Percentiles rank a stretch among this genome's conserved stretches.
Conservation (phyloP, 1,140 invertebrate species). For the Aphidius gifuensis region DNA sequence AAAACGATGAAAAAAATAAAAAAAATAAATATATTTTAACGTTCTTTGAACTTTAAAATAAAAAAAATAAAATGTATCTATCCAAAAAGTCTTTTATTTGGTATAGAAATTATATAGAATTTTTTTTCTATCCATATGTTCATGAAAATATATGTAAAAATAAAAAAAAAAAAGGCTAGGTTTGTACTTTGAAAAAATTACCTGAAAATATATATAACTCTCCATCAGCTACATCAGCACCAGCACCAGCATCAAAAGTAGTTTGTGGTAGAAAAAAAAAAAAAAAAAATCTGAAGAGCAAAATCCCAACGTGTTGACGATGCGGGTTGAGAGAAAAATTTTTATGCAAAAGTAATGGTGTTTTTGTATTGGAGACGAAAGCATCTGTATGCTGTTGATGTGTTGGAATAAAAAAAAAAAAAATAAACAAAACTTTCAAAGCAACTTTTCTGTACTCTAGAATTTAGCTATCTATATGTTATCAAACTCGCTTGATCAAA, state of each 20-base stretch:
- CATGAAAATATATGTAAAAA: no score
- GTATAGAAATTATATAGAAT: neutral
- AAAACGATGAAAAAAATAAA: neutral
- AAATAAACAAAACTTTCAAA: conserved; percentile 25
- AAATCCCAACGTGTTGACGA: conserved; percentile 12
- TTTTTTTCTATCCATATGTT: neutral
- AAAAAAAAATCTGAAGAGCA: neutral
- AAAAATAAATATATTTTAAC: neutral
- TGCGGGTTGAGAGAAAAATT: conserved; percentile 11
- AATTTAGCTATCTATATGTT: conserved; percentile 6
- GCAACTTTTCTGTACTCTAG: conserved; percentile 24
- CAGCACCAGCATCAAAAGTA: neutral
- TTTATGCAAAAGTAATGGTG: conserved; percentile 6
- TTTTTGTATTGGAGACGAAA: neutral
- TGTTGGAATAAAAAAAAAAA: conserved; percentile 1
- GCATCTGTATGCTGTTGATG: neutral
- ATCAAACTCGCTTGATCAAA: conserved; percentile 27
- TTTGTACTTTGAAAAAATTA: conserved; percentile 1
- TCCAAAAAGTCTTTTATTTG: conserved; percentile 3
- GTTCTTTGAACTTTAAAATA: neutral
- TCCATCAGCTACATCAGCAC: no score
- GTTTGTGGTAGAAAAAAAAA: neutral
- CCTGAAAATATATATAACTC: neutral
- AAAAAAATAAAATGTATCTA: neutral
- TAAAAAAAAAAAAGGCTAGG: no score